Percentiles rank a stretch among this genome's conserved stretches.
phyloP scores from a whole-genome alignment of 1,140 invertebrate genomes.

The Lasioglossum albipes region DNA sequence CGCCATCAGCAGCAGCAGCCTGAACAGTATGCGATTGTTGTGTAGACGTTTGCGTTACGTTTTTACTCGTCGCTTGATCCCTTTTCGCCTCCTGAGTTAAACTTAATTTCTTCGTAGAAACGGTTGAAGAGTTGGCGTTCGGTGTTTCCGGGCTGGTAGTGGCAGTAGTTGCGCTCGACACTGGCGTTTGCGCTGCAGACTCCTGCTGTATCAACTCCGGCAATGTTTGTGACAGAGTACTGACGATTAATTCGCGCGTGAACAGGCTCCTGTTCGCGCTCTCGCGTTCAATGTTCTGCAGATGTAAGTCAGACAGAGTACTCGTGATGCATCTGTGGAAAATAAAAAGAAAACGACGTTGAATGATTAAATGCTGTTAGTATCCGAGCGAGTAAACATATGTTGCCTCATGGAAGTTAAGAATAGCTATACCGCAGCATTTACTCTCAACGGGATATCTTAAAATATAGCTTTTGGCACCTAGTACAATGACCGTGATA shows the following conservation, averaged over 20 bases:
- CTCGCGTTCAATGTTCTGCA: conserved; percentile 82
- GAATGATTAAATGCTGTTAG: background rate
- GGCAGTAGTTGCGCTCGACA: conserved; percentile 69
- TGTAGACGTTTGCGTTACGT: conserved; percentile 57
- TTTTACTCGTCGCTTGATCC: conserved; percentile 68
- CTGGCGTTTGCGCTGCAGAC: conserved; percentile 66
- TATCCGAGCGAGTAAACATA: background rate
- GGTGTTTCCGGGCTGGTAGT: conserved; percentile 75
- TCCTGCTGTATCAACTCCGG: conserved; percentile 74
- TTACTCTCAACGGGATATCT: background rate
- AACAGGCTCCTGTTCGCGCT: conserved; percentile 85
- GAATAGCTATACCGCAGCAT: background rate
- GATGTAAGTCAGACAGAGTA: conserved; percentile 80
- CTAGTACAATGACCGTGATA: conserved; percentile 8
- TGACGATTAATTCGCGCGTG: conserved; percentile 85
- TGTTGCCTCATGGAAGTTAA: background rate
- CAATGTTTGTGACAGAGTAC: conserved; percentile 81
- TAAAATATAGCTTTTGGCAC: conserved; percentile 45
- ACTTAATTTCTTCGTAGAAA: conserved; percentile 69
- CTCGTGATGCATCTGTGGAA: conserved; percentile 82
- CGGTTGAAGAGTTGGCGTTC: conserved; percentile 61
- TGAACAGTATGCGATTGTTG: conserved; percentile 62
- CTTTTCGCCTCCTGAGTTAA: conserved; percentile 71
- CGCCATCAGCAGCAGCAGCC: conserved; percentile 62
- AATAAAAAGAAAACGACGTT: conserved; percentile 35